Evolutionary conservation across 2,113 vertebrate species (phyloP).

Genomic region (Pseudolaguvia tuberculata): DNA sequence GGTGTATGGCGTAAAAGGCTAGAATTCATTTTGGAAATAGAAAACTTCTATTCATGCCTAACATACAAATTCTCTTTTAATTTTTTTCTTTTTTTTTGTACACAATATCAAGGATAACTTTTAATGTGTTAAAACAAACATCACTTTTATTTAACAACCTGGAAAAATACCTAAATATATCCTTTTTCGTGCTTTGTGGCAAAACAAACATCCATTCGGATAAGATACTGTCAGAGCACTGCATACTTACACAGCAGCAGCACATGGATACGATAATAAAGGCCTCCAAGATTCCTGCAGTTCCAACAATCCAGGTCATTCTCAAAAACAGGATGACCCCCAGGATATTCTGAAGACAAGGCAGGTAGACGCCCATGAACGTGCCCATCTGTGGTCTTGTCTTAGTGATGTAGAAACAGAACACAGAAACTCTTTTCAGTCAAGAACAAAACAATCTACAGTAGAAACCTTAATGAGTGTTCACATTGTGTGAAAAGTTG

Average conservation of each 20-base stretch:
- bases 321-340: slow-evolving; percentile 94
- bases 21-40: slow-evolving; percentile 34
- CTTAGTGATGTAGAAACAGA: not conserved
- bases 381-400: slow-evolving; percentile 93
- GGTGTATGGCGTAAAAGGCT: slow-evolving; percentile 48
- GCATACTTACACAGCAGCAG: slow-evolving; percentile 84
- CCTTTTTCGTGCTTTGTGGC: not conserved
- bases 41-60: slow-evolving; percentile 40
- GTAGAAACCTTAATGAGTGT: not conserved
- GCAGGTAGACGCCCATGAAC: slow-evolving; percentile 94
- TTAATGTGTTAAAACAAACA: no score
- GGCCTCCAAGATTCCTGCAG: slow-evolving; percentile 85
- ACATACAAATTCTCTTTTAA: slow-evolving; percentile 3
- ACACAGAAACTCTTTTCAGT: not conserved
- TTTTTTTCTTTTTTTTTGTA: no score
- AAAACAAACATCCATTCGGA: no score
- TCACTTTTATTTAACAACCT: not conserved
- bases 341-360: slow-evolving; percentile 94
- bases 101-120: no score
- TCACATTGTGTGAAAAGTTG: not conserved
- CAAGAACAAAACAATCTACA: not conserved
- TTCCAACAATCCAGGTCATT: slow-evolving; percentile 94
- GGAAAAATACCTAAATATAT: not conserved
- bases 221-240: not conserved
- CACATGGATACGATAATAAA: slow-evolving; percentile 87